Conservation (phyloP, 2,888 invertebrate species). For the Apomyelois bistriatella region DNA sequence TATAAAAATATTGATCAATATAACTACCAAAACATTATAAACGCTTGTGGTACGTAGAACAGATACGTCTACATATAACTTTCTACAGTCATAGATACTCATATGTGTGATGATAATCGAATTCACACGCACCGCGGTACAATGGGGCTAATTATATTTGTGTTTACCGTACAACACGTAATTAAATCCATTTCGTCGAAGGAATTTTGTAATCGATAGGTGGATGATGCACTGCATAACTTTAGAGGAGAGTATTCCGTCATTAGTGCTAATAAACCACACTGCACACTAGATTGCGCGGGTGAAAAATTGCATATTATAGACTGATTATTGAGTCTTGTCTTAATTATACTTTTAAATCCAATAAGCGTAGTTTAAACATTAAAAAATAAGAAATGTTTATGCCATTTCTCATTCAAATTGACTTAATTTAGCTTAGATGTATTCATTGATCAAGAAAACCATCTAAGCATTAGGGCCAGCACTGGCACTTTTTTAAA, state of each 20-base stretch:
- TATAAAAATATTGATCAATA: too few relatives aligned
- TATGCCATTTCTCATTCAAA: neutral
- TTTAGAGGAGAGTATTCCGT: neutral
- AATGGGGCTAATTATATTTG: constrained; percentile 12
- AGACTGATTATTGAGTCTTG: neutral
- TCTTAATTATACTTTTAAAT: neutral
- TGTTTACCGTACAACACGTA: constrained; percentile 9
- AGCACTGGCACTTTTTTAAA: too few relatives aligned
- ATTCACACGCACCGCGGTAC: constrained; percentile 10
- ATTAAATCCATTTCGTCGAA: constrained; percentile 13
- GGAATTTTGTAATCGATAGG: constrained; percentile 14
- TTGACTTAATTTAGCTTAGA: too few relatives aligned
- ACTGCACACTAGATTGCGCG: neutral
- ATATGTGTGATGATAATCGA: constrained; percentile 12
- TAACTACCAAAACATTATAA: too few relatives aligned
- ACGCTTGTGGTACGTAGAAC: too few relatives aligned
- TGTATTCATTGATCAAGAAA: too few relatives aligned
- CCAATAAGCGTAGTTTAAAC: neutral
- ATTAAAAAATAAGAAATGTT: neutral
- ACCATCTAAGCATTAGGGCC: too few relatives aligned
- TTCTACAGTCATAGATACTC: too few relatives aligned
- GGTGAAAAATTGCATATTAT: neutral
- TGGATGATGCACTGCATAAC: constrained; percentile 7
- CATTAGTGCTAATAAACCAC: constrained; percentile 9
- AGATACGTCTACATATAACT: too few relatives aligned